Percentiles rank a stretch among this genome's conserved stretches.
These are phyloP conservation scores for Lasiommata megera DNA, from an alignment of 2,888 invertebrate genomes.

Conservation along the genomic window DNA sequence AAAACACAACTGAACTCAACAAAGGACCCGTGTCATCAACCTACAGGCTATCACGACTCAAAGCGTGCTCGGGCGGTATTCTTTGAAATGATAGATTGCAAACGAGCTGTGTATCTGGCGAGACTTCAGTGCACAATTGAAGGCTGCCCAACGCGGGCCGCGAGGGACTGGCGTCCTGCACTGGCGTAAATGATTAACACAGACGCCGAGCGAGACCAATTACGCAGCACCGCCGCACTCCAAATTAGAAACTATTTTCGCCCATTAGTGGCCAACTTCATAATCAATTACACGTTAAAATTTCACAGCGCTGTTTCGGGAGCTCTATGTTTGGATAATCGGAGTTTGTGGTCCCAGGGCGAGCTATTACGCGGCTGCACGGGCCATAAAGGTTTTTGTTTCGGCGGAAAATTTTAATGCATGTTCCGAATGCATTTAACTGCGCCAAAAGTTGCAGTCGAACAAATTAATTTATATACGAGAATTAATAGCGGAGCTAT, in stretches of 20 bases:
- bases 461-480: conserved; percentile 34
- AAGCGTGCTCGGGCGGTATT: conserved; percentile 7
- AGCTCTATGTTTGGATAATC: conserved; percentile 75
- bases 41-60: conserved; percentile 6
- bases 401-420: conserved; percentile 68
- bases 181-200: conserved; percentile 71
- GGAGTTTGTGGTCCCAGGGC: conserved; percentile 79
- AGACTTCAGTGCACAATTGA: conserved; percentile 46
- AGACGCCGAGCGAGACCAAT: conserved; percentile 71
- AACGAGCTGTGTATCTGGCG: conserved; percentile 18
- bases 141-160: conserved; percentile 47
- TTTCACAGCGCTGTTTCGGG: conserved; percentile 74
- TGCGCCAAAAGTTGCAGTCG: conserved; percentile 45
- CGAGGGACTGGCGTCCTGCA: conserved; percentile 48
- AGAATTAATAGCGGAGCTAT: conserved; percentile 22
- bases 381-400: conserved; percentile 74
- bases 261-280: conserved; percentile 79
- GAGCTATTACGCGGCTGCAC: conserved; percentile 66
- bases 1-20: conserved; percentile 1
- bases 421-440: conserved; percentile 62
- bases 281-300: conserved; percentile 80
- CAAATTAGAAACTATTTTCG: conserved; percentile 80
- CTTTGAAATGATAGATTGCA: conserved; percentile 19
- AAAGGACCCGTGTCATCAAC: background rate
- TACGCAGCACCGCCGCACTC: conserved; percentile 65